Evolutionary conservation across 2,797 vertebrate species (phyloP).

Genomic region (Oreortyx pictus): DNA sequence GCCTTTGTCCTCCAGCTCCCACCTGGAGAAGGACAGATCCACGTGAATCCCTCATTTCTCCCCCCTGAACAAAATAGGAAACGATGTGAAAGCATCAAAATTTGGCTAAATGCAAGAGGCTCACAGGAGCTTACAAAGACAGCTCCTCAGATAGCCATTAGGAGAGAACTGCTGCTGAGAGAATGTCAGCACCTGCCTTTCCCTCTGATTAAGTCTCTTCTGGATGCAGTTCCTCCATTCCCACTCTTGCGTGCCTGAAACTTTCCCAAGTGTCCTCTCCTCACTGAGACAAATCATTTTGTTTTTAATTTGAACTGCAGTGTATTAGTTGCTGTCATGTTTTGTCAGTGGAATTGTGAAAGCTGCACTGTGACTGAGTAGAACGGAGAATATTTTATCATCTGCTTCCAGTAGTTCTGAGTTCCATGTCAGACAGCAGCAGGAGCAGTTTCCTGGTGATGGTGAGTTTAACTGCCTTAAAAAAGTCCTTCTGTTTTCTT

Average conservation of each 20-base stretch:
- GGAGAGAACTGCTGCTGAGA: background rate
- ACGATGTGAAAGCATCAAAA: background rate
- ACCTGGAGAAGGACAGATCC: background rate
- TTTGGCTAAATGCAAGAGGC: background rate
- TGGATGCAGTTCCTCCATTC: background rate
- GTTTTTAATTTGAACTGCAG: background rate
- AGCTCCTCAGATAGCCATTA: constrained; percentile 6
- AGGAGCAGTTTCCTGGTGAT: background rate
- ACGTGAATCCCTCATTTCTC: background rate
- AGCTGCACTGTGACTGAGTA: background rate
- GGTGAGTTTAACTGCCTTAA: background rate
- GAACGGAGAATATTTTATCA: background rate
- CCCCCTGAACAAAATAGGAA: background rate
- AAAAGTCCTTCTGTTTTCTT: background rate
- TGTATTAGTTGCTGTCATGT: background rate
- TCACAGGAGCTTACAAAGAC: background rate
- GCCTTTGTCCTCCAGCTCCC: constrained; percentile 6
- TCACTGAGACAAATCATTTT: background rate
- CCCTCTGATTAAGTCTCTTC: background rate
- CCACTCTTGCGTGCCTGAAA: background rate
- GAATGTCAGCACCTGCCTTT: background rate
- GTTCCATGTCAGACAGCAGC: background rate
- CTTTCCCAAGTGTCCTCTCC: background rate
- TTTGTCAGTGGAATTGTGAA: background rate
- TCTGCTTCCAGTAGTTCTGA: background rate